Base-by-base conservation (phyloP, 2,797 vertebrate species). In the Glossophaga mutica region DNA sequence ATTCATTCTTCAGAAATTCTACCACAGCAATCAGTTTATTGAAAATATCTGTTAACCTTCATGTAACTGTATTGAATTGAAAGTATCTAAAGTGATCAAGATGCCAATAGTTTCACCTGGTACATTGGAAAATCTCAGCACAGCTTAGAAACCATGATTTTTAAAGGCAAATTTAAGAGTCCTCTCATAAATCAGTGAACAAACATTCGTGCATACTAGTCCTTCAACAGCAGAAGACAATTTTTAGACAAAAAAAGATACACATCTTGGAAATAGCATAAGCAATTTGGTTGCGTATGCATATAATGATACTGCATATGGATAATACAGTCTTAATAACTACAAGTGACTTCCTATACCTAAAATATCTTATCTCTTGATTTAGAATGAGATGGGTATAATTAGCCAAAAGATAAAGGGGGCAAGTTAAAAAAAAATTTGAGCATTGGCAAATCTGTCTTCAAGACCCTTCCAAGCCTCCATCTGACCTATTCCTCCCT, bases 111-210 rank as follows among this genome's bases (percentile, higher is more conserved):
- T 50, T 81, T 62, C n/a, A 82, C 42, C 26, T 42, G 11, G 7
- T n/a, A 8, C 44, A 16, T n/a, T 88, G 39, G 59, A 39, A 90
- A 88, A 65, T 74, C 22, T 22, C 70, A 52, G 19, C 42, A 32
- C 32, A 76, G 68, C n/a, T 83, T 93, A 95, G 83, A 95, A 95
- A 83, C 34, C 46, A 34, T 32, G 26, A 67, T 82, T 96, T 91
- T 91, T 79, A 77, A 94, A 86, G 67, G 32, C 3, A 78, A 71
- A 79, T 29, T 87, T 50, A 44, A 96, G 8, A 92, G 24, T 32
- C 6, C 21, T 76, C 50, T 93, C 34, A 55, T 22, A 78, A 95
- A 78, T 11, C 14, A 5, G 24, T 71, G 22, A 87, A 46, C 46
- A 85, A 91, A 55, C 3, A 55, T 55, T n/a, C 86, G 46, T 52